Evolutionary conservation across 2,113 vertebrate species (phyloP), one percentile per base, ranked within the genome.

Genomic region (Psophia crepitans): DNA sequence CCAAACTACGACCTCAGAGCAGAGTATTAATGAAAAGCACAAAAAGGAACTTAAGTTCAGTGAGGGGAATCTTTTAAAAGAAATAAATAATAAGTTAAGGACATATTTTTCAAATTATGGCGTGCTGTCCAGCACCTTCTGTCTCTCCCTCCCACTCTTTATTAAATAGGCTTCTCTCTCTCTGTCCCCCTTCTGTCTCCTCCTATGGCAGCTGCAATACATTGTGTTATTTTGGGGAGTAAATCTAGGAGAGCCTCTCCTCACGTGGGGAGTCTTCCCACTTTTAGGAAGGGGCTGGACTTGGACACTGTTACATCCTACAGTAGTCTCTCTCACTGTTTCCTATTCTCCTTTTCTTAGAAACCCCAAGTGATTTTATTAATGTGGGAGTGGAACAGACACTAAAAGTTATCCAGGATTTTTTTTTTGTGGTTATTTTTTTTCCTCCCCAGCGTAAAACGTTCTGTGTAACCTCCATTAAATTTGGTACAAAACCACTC

Each of bases 21-120:
- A 99, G 99, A 99, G 99, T 99, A 99, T 99, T 99, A 99, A 99
- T 99, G 98, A 98, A 98, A 99, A 99, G 99, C 99, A 99, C 99
- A 99, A 99, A 99, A 98, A 99, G 98, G 99, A 99, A 99, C 98
- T 98, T 98, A 98, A 98, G 98, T 98, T 98, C 98, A 98, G 98
- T 96, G 91, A 98, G 97, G 98, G 98, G 97, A 95, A 93, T 98
- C 97, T 98, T 98, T 96, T 95, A 98, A 98, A 98, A 97, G 96
- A 97, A 97, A 97, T 95, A 97, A 97, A 97, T 96, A 97, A 95
- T 97, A 98, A 93, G 90, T 97, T 98, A 98, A 98, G 98, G 97
- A 97, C 97, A 76, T 98, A 97, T 94, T 97, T 98, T 98, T 98
- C 97, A 95, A 97, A 98, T 98, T 97, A 97, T 98, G 96, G 78